Conservation (phyloP, 2,797 vertebrate species). For the Platyrinchus mystaceus region DNA sequence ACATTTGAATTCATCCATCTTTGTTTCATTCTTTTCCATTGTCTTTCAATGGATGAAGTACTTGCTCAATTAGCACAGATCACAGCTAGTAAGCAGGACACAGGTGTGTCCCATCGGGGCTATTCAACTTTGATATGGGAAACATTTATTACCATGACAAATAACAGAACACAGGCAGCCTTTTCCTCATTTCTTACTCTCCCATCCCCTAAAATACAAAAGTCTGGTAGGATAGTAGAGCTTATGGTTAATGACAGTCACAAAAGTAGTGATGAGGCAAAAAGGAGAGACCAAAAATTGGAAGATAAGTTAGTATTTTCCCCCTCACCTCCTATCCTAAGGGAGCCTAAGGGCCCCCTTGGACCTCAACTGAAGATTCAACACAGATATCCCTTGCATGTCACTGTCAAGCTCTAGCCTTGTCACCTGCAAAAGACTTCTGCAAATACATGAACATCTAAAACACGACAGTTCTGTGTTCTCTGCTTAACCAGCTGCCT, state of each 20-base stretch:
- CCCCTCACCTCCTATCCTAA: background rate
- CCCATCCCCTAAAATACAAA: background rate
- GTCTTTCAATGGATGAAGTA: background rate
- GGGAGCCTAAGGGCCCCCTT: background rate
- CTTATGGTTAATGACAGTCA: background rate
- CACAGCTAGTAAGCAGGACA: background rate
- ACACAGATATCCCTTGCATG: background rate
- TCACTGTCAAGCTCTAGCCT: background rate
- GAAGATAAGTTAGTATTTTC: background rate
- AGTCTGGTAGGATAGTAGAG: background rate
- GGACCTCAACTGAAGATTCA: background rate
- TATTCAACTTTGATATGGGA: background rate
- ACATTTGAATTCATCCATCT: conserved; percentile 28
- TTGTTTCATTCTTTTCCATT: background rate
- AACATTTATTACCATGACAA: conserved; percentile 11
- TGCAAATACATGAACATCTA: background rate
- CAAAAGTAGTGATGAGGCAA: background rate
- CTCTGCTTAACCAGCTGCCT: background rate
- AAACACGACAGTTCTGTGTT: background rate
- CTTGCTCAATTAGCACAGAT: background rate
- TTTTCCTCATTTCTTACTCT: background rate
- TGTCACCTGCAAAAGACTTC: background rate
- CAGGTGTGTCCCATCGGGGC: background rate
- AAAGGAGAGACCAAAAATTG: background rate
- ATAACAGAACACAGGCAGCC: background rate